Percentiles rank a stretch among this genome's conserved stretches.
Evolutionary conservation across 2,113 vertebrate genomes (phyloP).

Genomic region (Promerops cafer): DNA sequence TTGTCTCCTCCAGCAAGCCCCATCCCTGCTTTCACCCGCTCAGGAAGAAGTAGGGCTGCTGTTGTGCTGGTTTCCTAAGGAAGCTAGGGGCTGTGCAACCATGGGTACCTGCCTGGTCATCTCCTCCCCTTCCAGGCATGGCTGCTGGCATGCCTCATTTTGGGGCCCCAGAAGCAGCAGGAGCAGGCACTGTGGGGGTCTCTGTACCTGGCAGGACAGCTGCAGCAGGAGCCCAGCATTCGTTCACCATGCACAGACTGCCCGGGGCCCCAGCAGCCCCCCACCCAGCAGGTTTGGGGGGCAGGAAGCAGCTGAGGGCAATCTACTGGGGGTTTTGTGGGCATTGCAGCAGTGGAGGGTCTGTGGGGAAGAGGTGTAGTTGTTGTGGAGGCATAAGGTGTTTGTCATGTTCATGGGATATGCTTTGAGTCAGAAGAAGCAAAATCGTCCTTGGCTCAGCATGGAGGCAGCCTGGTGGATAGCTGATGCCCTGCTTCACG

Average conservation of each 20-base stretch:
- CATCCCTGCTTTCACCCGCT: background rate
- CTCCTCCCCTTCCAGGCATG: background rate
- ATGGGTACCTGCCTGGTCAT: background rate
- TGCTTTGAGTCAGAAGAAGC: background rate
- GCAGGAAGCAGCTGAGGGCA: background rate
- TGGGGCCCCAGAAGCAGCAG: background rate
- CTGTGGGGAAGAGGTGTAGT: background rate
- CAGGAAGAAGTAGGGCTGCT: background rate
- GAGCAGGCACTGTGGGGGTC: background rate
- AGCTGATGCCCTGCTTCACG: background rate
- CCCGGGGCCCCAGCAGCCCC: rapidly evolving
- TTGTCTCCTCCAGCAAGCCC: background rate
- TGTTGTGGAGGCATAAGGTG: background rate
- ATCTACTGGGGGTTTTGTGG: background rate
- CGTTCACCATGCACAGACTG: rapidly evolving
- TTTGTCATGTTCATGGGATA: rapidly evolving
- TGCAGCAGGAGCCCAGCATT: background rate
- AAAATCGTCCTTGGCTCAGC: background rate
- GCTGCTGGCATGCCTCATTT: background rate
- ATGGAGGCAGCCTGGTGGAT: background rate
- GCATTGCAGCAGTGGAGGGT: background rate
- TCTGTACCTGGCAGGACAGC: background rate
- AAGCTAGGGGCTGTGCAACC: background rate
- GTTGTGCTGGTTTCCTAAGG: background rate
- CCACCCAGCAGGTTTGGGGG: background rate